These are phyloP conservation scores for Caenorhabditis japonica DNA, from an alignment of 2,888 invertebrate species.

Conservation along the genomic window DNA sequence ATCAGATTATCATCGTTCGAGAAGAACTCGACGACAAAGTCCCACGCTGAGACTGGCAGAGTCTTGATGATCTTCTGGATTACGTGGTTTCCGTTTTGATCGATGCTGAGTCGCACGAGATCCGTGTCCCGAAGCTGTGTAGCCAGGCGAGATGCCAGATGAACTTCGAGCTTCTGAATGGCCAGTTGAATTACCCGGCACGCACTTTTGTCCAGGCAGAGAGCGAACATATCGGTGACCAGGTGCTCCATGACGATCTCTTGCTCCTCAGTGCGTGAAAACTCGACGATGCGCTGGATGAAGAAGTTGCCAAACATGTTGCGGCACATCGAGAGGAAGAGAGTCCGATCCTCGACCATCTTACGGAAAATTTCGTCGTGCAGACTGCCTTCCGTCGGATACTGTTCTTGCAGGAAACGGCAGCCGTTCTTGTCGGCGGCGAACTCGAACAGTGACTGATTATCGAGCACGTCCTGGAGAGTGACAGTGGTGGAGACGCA, in stretches of 20 bases:
- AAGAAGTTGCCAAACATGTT: conserved; percentile 71
- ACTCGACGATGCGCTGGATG: conserved; percentile 64
- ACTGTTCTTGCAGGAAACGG: conserved; percentile 54
- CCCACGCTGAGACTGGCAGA: conserved; percentile 56
- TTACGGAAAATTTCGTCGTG: conserved; percentile 46
- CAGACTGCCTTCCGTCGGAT: conserved; percentile 36
- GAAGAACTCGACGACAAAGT: conserved; percentile 55
- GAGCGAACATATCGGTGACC: conserved; percentile 52
- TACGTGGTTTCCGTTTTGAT: conserved; percentile 74
- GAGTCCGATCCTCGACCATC: conserved; percentile 43
- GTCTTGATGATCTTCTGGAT: conserved; percentile 68
- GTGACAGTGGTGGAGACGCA: conserved; percentile 29
- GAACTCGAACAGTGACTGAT: conserved; percentile 47
- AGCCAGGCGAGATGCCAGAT: conserved; percentile 37
- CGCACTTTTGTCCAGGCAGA: conserved; percentile 70
- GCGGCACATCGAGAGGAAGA: conserved; percentile 55
- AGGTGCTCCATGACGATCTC: conserved; percentile 49
- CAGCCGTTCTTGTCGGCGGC: conserved; percentile 61
- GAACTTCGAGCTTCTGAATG: conserved; percentile 53
- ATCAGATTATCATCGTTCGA: conserved; percentile 49
- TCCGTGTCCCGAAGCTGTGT: conserved; percentile 47
- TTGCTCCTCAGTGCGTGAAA: conserved; percentile 46
- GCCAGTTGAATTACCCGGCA: conserved; percentile 75
- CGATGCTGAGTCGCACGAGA: conserved; percentile 60
- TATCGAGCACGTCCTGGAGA: conserved; percentile 38